Percentiles rank a stretch among this genome's conserved stretches.
These are phyloP conservation scores for Conopomorpha cramerella DNA, from an alignment of 1,140 invertebrate species.

Conservation along the genomic window DNA sequence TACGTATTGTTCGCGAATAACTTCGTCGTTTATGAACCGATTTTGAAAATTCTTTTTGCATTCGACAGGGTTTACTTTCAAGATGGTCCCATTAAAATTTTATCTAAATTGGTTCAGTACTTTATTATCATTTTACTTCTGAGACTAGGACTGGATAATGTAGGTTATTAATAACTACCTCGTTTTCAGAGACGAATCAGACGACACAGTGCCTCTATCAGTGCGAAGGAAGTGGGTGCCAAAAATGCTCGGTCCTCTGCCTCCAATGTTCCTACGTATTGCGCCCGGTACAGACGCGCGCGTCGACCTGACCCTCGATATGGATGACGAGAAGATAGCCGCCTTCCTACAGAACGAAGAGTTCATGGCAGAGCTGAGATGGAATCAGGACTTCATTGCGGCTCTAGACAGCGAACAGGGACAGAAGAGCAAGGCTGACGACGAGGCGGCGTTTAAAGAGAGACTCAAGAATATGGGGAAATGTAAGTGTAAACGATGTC, in stretches of 20 bases:
- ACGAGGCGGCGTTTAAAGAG: conserved; percentile 81
- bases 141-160: no score
- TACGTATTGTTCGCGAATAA: no score
- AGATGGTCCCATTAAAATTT: no score
- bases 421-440: conserved; percentile 66
- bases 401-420: conserved; percentile 78
- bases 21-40: no score
- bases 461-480: conserved; percentile 88
- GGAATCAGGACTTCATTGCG: conserved; percentile 88
- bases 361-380: conserved; percentile 85
- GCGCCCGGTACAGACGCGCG: conserved; percentile 45
- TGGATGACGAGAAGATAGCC: conserved; percentile 80
- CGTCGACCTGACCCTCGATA: conserved; percentile 43
- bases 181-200: conserved; percentile 34
- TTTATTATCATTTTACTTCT: no score
- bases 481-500: conserved; percentile 49
- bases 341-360: conserved; percentile 91
- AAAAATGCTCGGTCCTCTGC: conserved; percentile 78
- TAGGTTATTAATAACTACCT: no score
- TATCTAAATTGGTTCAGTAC: no score
- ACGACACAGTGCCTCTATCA: conserved; percentile 38
- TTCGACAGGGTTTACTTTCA: no score
- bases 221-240: conserved; percentile 75
- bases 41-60: no score
- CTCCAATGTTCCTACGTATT: conserved; percentile 78